phyloP scores from a whole-genome alignment of 1,140 invertebrate genomes.

The Saxidomus purpurata region DNA sequence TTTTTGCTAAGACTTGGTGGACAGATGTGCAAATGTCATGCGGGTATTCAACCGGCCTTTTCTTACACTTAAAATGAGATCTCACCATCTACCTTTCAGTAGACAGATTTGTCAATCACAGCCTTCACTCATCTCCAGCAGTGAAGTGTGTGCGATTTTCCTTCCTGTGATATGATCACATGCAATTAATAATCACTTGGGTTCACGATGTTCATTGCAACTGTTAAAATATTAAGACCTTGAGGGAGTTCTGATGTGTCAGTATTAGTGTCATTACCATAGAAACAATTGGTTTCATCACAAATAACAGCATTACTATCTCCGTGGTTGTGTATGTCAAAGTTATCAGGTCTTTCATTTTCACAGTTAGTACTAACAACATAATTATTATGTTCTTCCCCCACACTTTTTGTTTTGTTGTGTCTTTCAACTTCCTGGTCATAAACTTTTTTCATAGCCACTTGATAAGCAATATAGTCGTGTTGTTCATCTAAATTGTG shows the following conservation, averaged over 20 bases:
- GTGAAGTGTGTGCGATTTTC: too few relatives aligned
- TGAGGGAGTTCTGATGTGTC: constrained; percentile 3
- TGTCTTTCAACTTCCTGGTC: background rate
- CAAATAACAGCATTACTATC: background rate
- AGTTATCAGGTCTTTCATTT: background rate
- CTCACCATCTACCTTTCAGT: too few relatives aligned
- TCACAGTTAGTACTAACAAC: background rate
- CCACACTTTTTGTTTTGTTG: background rate
- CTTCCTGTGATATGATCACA: too few relatives aligned
- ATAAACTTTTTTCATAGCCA: background rate
- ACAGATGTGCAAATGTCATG: too few relatives aligned
- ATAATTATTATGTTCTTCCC: background rate
- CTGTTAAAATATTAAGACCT: constrained; percentile 39
- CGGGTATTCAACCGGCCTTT: too few relatives aligned
- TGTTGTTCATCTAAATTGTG: background rate
- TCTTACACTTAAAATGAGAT: too few relatives aligned
- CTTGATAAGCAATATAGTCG: background rate
- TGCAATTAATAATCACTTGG: background rate
- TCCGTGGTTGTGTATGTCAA: background rate
- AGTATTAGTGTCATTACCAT: background rate
- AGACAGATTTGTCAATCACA: too few relatives aligned
- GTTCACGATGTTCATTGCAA: constrained; percentile 38
- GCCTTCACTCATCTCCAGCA: too few relatives aligned
- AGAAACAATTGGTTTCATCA: background rate
- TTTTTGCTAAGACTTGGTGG: too few relatives aligned